Base-by-base conservation (phyloP, 2,888 invertebrate species). In the Drosophila austrosaltans region DNA sequence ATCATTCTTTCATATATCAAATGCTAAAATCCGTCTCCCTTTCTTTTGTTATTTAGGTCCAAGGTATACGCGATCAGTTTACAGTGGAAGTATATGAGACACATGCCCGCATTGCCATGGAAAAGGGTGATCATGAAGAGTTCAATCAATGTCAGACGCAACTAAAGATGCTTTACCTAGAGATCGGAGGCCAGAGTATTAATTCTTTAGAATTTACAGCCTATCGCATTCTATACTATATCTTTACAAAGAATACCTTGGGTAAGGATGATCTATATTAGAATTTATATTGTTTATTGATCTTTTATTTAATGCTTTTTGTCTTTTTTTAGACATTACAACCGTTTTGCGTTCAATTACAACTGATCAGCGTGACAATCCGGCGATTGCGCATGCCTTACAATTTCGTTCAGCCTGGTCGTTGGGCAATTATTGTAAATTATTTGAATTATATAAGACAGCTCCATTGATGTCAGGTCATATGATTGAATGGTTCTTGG, bases 61-160 rank as follows among this genome's bases (percentile, higher is more conserved):
- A 99, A 95, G 98, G 99, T 87, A 95, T 99, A 81, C 94, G 99
- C 81, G 97, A 98, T 93, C 94, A 94, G 78, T 98, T 99, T 91
- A 98, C 99, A 64, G 96, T 99, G n/a, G 95, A 97, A 91, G 99
- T 99, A 10, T 99, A 99, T 93, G 99, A 99, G 94, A 98, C 98
- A 3, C 99, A 99, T 93, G 99, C 99, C 3, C 94, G 99, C 65
- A 98, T 99, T 89, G 99, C 99, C 60, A 94, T 99, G 92, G 99
- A 99, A 92, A 98, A 97, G 93, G 98, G 98, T 63, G 99, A 99
- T 91, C 98, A 98, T 92, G 99, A 98, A 91, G 99, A 99, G 92
- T 99, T 99, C 92, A 99, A 99, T 94, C 99, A 99, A 93, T 99
- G 99, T 92, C 99, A 99, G 93, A 98, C 98, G 12, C 99, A 99